These are phyloP conservation scores for Baronia brevicornis DNA, from an alignment of 2,888 invertebrate species.

Conservation along the genomic window DNA sequence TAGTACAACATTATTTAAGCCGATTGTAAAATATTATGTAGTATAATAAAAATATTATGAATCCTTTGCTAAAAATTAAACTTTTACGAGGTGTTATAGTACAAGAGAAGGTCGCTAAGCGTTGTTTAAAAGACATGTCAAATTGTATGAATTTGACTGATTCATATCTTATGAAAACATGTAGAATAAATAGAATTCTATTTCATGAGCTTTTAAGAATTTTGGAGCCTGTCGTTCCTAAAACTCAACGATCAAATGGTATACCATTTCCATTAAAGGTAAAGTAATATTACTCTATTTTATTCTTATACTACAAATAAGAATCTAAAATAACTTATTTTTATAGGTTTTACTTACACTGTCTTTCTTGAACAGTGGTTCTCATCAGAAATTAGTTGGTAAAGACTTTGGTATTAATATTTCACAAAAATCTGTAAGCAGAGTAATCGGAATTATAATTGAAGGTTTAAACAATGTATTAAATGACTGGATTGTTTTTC, in stretches of 20 bases:
- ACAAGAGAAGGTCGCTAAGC: constrained; percentile 34
- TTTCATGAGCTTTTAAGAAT: constrained; percentile 40
- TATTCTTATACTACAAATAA: neutral
- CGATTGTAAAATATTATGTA: no score
- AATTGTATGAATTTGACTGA: constrained; percentile 40
- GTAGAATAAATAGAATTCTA: constrained; percentile 35
- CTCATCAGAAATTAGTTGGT: constrained; percentile 42
- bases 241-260: constrained; percentile 44
- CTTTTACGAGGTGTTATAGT: constrained; percentile 36
- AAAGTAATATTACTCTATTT: constrained; percentile 3
- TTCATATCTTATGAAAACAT: constrained; percentile 37
- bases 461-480: constrained; percentile 42
- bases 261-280: constrained; percentile 50
- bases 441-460: constrained; percentile 41
- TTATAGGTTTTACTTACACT: constrained; percentile 40
- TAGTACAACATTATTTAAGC: no score
- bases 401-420: constrained; percentile 44
- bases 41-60: constrained; percentile 25
- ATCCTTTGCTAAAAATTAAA: constrained; percentile 37
- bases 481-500: constrained; percentile 39
- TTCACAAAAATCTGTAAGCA: constrained; percentile 48
- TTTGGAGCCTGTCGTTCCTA: constrained; percentile 43
- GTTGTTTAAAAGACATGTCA: constrained; percentile 31
- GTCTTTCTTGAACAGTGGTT: constrained; percentile 43
- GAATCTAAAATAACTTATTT: neutral